phyloP scores from a whole-genome alignment of 2,888 invertebrate species.

The Plemyria rubiginata region DNA sequence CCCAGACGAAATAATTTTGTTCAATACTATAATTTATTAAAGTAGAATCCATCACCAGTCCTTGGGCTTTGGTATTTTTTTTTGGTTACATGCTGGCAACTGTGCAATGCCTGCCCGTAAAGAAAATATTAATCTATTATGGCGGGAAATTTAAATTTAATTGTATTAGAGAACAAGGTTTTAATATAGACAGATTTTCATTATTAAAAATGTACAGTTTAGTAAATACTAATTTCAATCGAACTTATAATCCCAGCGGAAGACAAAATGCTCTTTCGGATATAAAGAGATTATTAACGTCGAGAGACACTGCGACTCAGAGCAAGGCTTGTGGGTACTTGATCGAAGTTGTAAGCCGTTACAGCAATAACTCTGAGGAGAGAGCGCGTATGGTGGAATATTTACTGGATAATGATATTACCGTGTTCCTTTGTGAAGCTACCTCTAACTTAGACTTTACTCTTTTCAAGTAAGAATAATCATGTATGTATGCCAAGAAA shows the following conservation, averaged over 20 bases:
- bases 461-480: conserved; percentile 71
- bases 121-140: no score
- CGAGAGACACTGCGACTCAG: conserved; percentile 69
- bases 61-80: no score
- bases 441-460: conserved; percentile 74
- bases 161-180: neutral
- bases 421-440: conserved; percentile 76
- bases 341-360: conserved; percentile 68
- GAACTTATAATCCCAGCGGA: conserved; percentile 72
- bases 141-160: conserved; percentile 2
- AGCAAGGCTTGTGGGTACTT: conserved; percentile 75
- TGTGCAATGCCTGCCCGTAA: no score
- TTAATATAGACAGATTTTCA: no score
- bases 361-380: conserved; percentile 62
- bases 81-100: no score
- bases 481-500: no score
- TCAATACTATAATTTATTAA: no score
- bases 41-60: no score
- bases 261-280: conserved; percentile 72
- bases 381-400: conserved; percentile 65
- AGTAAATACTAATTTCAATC: conserved; percentile 68
- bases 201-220: conserved; percentile 62
- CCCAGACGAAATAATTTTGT: no score
- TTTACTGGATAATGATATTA: conserved; percentile 74
- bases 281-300: conserved; percentile 73